These are phyloP conservation scores for Neodiprion virginianus DNA, from an alignment of 1,140 invertebrate species.

Conservation along the genomic window DNA sequence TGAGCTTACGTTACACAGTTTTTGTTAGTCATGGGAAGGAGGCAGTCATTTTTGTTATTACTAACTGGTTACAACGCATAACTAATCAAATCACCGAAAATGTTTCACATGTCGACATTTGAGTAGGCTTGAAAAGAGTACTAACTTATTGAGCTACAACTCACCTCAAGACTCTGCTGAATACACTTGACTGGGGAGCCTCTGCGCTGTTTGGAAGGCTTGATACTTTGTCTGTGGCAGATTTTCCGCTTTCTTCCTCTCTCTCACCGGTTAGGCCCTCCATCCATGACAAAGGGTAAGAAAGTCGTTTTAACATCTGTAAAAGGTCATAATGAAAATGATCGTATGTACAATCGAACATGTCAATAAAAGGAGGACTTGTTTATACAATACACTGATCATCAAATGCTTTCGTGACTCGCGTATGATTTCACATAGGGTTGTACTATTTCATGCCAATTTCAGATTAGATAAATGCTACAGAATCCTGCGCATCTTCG, in stretches of 20 bases:
- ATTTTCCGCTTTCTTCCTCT: conserved; percentile 60
- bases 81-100: not conserved
- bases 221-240: conserved; percentile 52
- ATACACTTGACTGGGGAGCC: conserved; percentile 76
- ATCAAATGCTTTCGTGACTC: not conserved
- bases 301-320: conserved; percentile 88
- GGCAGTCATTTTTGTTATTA: not conserved
- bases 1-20: conserved; percentile 69
- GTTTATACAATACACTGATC: not conserved
- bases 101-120: no score
- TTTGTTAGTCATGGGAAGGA: conserved; percentile 10
- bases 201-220: conserved; percentile 70
- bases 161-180: conserved; percentile 90
- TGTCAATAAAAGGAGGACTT: conserved; percentile 19
- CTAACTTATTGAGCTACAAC: conserved; percentile 25
- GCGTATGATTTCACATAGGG: not conserved
- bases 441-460: no score
- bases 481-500: no score
- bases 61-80: not conserved
- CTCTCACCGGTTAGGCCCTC: conserved; percentile 81
- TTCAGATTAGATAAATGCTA: no score
- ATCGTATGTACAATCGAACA: conserved; percentile 15
- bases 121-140: not conserved
- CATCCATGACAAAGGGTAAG: conserved; percentile 92
- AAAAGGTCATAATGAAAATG: conserved; percentile 33